Base-by-base conservation (phyloP, 2,888 invertebrate genomes). In the Epinotia brunnichana region DNA sequence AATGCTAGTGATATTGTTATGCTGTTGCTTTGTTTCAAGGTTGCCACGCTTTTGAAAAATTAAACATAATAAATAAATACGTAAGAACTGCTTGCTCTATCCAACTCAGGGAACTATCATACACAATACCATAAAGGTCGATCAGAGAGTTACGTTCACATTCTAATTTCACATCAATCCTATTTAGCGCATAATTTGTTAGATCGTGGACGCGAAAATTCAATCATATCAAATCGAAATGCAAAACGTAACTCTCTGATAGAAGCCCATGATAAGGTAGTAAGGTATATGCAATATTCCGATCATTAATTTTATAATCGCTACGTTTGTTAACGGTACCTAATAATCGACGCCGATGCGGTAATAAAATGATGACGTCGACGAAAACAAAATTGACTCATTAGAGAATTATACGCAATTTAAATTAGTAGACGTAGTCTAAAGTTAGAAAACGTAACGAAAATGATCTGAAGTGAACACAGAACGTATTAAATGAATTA, bases 1-100 rank as follows among this genome's bases (percentile, higher is more conserved):
- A 85, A 86, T 77, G 78, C 87, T 83, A 84, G 80, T 81, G 81
- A 82, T 77, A 74, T 73, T 79, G 75, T 80, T 77, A 75, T 77
- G 78, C 80, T 79, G 77, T 78, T 80, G 80, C 77, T 80, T 79
- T 70, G 62, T 75, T 76, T 78, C 82, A 83, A 81, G 81, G 81
- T 78, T 68, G 66, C 61, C 70, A 69, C 60, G 70, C 57, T 63
- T 67, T 69, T 72, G 62, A 29, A n/a, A 41, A 57, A 17, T 67
- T 1, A 29, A 56, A 48, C 13, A n/a, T 35, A 53, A 4, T 39
- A 51, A 64, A 64, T 21, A 64, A 53, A 21, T 59, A 13, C 13
- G 13, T 19, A 19, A 59, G 7, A 39, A 17, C 11, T 4, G 13
- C 17, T 11, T 19, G 35, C 35, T 35, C 35, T 35, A 35, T 35